Percentiles rank a stretch among this genome's conserved stretches.
Evolutionary conservation across 2,888 invertebrate species (phyloP).

Genomic region (Synergus japonicus): DNA sequence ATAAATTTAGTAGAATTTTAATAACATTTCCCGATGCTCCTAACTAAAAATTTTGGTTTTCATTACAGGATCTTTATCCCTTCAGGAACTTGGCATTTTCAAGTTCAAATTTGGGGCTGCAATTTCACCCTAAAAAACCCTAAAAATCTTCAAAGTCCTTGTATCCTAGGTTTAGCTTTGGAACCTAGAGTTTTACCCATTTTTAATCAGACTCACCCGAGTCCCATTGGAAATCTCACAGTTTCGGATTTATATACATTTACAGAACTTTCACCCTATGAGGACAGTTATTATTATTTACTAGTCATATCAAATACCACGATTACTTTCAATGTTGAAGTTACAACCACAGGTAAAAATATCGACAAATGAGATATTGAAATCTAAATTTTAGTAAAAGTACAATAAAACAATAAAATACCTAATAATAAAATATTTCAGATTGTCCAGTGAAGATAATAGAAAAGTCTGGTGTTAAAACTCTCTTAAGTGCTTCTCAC

Average conservation of each 20-base stretch:
- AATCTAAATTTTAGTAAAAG: neutral
- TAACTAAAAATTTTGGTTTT: neutral
- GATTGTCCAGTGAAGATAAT: constrained; percentile 70
- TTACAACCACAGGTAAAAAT: constrained; percentile 70
- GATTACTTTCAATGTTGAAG: constrained; percentile 75
- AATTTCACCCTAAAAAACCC: constrained; percentile 67
- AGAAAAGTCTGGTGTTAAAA: constrained; percentile 57
- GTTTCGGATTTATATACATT: constrained; percentile 71
- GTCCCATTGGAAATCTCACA: constrained; percentile 66
- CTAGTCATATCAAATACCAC: constrained; percentile 76
- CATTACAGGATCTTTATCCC: constrained; percentile 77
- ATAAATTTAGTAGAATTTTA: neutral
- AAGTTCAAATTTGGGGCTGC: constrained; percentile 75
- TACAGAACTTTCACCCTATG: constrained; percentile 74
- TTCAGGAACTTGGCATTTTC: constrained; percentile 76
- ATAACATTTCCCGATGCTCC: neutral
- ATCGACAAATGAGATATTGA: neutral
- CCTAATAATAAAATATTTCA: constrained; percentile 42
- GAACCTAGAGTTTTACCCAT: constrained; percentile 75
- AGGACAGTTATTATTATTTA: constrained; percentile 78
- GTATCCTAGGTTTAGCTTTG: constrained; percentile 74
- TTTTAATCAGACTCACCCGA: constrained; percentile 66
- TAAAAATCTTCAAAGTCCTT: constrained; percentile 62
- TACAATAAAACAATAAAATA: neutral
- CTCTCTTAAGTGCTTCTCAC: constrained; percentile 53